Evolutionary conservation across 2,113 vertebrate species (phyloP).

Genomic region (Verasper variegatus): DNA sequence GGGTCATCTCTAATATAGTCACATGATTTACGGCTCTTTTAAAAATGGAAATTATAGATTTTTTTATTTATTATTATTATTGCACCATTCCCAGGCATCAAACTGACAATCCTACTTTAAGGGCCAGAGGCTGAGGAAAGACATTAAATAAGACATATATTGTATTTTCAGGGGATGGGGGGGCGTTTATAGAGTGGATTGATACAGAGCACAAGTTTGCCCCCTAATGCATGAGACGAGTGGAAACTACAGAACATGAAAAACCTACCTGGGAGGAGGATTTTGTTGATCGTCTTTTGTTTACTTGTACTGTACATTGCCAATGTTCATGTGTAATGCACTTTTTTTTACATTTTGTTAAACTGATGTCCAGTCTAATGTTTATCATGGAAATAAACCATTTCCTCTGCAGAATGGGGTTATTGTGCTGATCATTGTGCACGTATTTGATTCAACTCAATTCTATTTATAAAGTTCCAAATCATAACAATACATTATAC

Average conservation of each 20-base stretch:
- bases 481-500: too few relatives aligned
- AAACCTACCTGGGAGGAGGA: conserved; percentile 45
- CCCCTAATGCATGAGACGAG: conserved; percentile 46
- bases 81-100: conserved; percentile 47
- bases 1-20: conserved; percentile 38
- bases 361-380: conserved; percentile 86
- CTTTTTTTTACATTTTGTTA: conserved; percentile 90
- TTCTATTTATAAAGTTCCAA: too few relatives aligned
- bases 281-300: conserved; percentile 53
- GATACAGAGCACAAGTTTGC: conserved; percentile 64
- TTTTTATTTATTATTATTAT: conserved; percentile 33
- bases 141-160: conserved; percentile 19
- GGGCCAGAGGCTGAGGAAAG: conserved; percentile 38
- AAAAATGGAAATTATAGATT: conserved; percentile 29
- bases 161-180: conserved; percentile 21
- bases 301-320: conserved; percentile 81
- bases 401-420: conserved; percentile 70
- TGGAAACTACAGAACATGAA: conserved; percentile 35
- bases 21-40: conserved; percentile 39
- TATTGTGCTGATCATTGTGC: not conserved
- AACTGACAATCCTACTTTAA: conserved; percentile 69
- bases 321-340: conserved; percentile 87
- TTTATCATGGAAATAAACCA: conserved; percentile 89
- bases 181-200: conserved; percentile 55
- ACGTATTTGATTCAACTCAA: not conserved